Conservation (phyloP, 2,797 vertebrate species). For the Manis pentadactyla region DNA sequence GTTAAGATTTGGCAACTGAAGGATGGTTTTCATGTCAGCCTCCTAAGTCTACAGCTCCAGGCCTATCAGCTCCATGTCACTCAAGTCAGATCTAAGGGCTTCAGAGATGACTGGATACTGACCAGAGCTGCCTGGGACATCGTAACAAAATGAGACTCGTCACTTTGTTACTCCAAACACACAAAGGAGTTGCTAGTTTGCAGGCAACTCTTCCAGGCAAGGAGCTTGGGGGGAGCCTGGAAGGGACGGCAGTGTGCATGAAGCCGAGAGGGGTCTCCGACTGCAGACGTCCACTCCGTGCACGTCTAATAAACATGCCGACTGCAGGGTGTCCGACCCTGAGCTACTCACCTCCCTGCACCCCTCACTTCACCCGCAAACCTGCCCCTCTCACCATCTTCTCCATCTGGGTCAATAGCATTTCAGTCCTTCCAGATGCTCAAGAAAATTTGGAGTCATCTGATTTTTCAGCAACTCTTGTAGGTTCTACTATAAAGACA, state of each 20-base stretch:
- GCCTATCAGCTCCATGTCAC: rapidly evolving
- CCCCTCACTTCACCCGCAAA: not conserved
- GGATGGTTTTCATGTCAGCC: not conserved
- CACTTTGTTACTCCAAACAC: not conserved
- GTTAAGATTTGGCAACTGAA: not conserved
- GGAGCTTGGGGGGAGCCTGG: not conserved
- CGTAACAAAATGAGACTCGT: not conserved
- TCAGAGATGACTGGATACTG: not conserved
- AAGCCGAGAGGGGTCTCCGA: not conserved
- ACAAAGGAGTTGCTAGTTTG: not conserved
- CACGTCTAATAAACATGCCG: not conserved
- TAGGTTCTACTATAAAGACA: not conserved
- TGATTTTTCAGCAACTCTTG: not conserved
- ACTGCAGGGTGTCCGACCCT: no score
- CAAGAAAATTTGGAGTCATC: not conserved
- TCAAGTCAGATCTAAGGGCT: not conserved
- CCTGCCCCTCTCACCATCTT: not conserved
- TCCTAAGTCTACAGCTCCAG: not conserved
- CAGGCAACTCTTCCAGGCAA: not conserved
- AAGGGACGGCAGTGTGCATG: not conserved
- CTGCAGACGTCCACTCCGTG: rapidly evolving
- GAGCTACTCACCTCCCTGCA: not conserved
- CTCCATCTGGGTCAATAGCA: not conserved
- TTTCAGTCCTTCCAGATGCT: not conserved
- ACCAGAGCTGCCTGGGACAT: not conserved